Percentiles rank a stretch among this genome's conserved stretches.
Conservation (phyloP, 2,888 invertebrate species). For the Nasonovia ribisnigri region DNA sequence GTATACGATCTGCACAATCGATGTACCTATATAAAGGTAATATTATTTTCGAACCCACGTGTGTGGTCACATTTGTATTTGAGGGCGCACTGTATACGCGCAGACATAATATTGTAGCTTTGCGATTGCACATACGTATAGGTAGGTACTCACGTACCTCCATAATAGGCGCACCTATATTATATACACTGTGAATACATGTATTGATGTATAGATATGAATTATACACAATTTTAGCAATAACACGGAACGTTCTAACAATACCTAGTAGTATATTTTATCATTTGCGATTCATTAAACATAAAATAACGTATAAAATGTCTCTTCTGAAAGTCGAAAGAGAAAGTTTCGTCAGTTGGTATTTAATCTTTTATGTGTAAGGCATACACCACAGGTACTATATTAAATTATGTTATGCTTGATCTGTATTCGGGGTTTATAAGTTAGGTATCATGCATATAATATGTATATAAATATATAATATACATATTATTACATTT, state of each 20-base stretch:
- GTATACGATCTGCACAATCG: background rate
- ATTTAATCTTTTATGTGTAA: background rate
- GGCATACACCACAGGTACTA: background rate
- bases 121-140: background rate
- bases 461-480: too few species aligned
- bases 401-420: background rate
- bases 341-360: background rate
- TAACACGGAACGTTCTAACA: background rate
- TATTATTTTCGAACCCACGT: background rate
- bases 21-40: background rate
- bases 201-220: background rate
- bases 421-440: background rate
- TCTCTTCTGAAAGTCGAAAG: background rate
- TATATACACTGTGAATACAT: background rate
- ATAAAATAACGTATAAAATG: background rate
- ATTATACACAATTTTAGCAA: background rate
- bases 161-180: background rate
- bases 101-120: background rate
- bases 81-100: background rate
- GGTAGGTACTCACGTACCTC: background rate
- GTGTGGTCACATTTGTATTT: slow-evolving; percentile 5
- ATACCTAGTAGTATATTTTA: background rate
- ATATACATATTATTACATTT: background rate
- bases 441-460: background rate
- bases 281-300: background rate